These are phyloP conservation scores for Mesitornis unicolor DNA, from an alignment of 2,113 vertebrate species.

Conservation along the genomic window DNA sequence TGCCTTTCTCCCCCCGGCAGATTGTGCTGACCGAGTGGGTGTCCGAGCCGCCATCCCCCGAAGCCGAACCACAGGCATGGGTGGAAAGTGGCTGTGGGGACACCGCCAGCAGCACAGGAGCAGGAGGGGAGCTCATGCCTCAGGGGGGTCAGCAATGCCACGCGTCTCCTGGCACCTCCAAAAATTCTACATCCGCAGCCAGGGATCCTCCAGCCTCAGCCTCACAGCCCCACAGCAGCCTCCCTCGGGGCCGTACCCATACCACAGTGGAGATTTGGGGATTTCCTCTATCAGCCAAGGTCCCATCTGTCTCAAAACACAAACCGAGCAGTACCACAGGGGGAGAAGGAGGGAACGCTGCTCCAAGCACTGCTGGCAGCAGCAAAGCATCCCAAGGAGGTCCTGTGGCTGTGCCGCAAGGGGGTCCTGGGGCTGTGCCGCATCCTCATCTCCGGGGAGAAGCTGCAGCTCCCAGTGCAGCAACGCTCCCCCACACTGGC, in stretches of 20 bases:
- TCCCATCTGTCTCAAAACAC: constrained; percentile 20
- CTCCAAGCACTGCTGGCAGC: background rate
- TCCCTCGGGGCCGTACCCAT: accelerated
- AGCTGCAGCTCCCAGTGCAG: background rate
- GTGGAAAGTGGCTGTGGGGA: background rate
- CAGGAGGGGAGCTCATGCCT: background rate
- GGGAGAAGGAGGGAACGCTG: background rate
- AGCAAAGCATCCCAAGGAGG: background rate
- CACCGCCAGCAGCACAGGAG: background rate
- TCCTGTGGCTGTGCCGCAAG: background rate
- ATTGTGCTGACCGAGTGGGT: constrained; percentile 83
- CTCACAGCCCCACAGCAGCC: background rate
- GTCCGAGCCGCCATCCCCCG: constrained; percentile 65
- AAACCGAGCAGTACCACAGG: background rate
- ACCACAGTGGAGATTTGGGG: background rate
- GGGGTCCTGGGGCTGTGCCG: background rate
- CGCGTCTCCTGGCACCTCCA: background rate
- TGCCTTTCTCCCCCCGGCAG: constrained; percentile 79
- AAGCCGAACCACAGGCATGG: constrained; percentile 32
- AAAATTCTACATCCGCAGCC: background rate
- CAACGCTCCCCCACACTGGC: too few species aligned
- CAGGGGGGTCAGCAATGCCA: background rate
- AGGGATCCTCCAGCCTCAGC: background rate
- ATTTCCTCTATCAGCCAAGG: constrained; percentile 44
- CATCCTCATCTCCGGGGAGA: constrained; percentile 21